A percentile compares a stretch with the other conserved stretches of the same genome.
These are phyloP conservation scores for Sitobion miscanthi DNA, from an alignment of 1,140 invertebrate genomes.

Conservation along the genomic window DNA sequence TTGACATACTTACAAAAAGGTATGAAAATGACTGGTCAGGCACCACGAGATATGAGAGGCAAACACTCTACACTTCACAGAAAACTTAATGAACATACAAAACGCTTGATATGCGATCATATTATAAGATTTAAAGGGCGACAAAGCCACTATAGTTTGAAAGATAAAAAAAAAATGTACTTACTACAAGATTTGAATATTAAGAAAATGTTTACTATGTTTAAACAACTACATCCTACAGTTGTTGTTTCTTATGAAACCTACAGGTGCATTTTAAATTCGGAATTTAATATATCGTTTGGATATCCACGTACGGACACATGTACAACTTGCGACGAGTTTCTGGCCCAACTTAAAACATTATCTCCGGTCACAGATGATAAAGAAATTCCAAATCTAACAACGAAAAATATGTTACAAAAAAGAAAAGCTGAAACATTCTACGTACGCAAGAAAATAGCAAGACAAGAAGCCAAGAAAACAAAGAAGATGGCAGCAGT, in stretches of 20 bases:
- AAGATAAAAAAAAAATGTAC: no score
- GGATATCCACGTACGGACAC: background rate
- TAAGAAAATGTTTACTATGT: no score
- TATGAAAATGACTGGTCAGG: background rate
- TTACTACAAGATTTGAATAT: no score
- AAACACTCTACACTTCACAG: background rate
- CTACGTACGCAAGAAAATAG: background rate
- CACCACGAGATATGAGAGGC: slow-evolving; percentile 3
- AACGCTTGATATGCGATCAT: background rate
- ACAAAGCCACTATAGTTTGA: background rate
- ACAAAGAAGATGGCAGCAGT: background rate
- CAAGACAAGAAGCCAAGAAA: background rate
- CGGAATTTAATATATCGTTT: no score
- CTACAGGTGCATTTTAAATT: no score
- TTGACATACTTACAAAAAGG: no score
- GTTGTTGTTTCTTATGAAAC: no score
- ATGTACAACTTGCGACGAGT: background rate
- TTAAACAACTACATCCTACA: no score
- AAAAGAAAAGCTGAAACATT: slow-evolving; percentile 18
- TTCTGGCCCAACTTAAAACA: background rate
- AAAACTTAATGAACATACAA: background rate
- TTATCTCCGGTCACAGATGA: background rate
- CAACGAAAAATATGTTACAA: background rate
- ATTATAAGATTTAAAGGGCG: background rate
- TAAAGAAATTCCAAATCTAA: background rate